Percentiles rank a stretch among this genome's conserved stretches.
phyloP scores from a whole-genome alignment of 2,888 invertebrate species.

The Meta bourneti region DNA sequence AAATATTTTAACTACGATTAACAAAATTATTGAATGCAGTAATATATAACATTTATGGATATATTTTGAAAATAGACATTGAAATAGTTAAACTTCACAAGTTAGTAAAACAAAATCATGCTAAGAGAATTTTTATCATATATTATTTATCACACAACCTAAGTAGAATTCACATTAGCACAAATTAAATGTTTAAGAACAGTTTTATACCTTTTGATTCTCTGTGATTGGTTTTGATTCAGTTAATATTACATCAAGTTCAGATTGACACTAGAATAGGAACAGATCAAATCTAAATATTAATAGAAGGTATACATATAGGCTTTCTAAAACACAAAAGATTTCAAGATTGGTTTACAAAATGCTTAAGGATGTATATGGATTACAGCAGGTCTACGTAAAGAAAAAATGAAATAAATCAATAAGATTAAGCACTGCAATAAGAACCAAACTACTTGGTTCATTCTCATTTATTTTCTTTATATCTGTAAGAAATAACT shows the following conservation, averaged over 20 bases:
- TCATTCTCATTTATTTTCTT: too few species aligned
- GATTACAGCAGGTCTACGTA: too few species aligned
- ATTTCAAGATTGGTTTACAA: too few species aligned
- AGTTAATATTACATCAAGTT: background rate
- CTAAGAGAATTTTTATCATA: too few species aligned
- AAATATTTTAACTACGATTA: background rate
- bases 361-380: too few species aligned
- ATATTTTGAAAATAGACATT: background rate
- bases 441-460: too few species aligned
- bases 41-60: background rate
- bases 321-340: too few species aligned
- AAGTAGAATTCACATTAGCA: background rate
- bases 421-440: too few species aligned
- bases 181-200: background rate
- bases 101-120: background rate
- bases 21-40: background rate
- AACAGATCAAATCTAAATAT: background rate
- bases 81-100: background rate
- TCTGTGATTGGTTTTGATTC: background rate
- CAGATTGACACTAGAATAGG: background rate
- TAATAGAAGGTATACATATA: too few species aligned
- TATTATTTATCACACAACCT: too few species aligned
- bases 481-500: too few species aligned
- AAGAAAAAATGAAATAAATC: too few species aligned
- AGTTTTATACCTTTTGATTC: background rate